A percentile compares a stretch with the other conserved stretches of the same genome.
Conservation (phyloP, 2,113 vertebrate genomes). For the Eptesicus fuscus region DNA sequence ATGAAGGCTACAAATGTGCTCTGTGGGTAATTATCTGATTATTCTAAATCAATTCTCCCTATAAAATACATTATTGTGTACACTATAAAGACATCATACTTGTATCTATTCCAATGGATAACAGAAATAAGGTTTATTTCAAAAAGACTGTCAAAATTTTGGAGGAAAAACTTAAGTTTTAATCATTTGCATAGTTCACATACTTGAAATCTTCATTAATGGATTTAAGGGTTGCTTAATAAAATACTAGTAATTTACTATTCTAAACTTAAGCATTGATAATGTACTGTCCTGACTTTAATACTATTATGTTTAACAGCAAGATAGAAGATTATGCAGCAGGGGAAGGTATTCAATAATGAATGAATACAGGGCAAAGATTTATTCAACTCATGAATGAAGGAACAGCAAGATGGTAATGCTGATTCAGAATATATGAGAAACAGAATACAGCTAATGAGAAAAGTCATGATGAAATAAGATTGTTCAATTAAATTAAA, state of each 20-base stretch:
- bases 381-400: not conserved
- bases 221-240: not conserved
- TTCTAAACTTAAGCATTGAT: constrained; percentile 1
- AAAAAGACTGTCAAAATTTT: not conserved
- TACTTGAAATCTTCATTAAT: not conserved
- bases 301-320: not conserved
- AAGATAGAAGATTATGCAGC: not conserved
- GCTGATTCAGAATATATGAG: not conserved
- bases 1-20: not conserved
- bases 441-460: not conserved
- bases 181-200: not conserved
- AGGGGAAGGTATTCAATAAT: not conserved
- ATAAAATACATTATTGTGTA: not conserved
- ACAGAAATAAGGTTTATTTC: not conserved
- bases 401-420: not conserved
- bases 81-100: not conserved
- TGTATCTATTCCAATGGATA: not conserved
- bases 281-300: not conserved
- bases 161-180: not conserved
- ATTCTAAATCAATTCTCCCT: not conserved
- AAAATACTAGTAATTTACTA: not conserved
- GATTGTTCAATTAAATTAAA: not conserved
- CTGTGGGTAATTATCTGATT: not conserved
- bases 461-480: not conserved
- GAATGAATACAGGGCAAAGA: not conserved